A percentile compares a stretch with the other conserved stretches of the same genome.
Evolutionary conservation across 2,113 vertebrate genomes (phyloP).

Genomic region (Sakesphorus luctuosus): DNA sequence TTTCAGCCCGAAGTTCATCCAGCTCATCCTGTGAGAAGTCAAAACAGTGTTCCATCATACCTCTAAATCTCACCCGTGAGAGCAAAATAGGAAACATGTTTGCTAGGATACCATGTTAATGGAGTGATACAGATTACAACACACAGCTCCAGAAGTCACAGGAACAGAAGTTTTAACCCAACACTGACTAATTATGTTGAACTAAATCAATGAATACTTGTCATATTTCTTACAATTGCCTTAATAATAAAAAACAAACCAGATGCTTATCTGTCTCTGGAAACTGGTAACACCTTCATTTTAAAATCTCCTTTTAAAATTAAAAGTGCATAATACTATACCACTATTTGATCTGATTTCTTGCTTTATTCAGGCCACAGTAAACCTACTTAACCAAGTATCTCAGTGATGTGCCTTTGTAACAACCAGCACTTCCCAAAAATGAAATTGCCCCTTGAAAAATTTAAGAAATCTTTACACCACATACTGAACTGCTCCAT

Average conservation of each 20-base stretch:
- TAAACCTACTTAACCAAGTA: neutral
- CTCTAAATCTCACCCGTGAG: neutral
- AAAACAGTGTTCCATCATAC: conserved; percentile 31
- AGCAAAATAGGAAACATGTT: neutral
- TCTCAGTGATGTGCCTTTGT: neutral
- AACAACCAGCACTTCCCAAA: neutral
- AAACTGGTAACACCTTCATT: neutral
- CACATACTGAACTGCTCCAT: neutral
- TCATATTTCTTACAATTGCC: neutral
- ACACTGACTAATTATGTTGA: neutral
- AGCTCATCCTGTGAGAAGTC: conserved; percentile 88
- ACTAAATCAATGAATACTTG: neutral
- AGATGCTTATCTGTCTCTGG: neutral
- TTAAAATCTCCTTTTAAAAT: neutral
- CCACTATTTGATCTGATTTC: neutral
- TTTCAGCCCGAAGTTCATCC: conserved; percentile 96
- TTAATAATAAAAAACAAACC: conserved; percentile 1
- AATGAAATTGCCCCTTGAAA: neutral
- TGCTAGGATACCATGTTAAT: neutral
- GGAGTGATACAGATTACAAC: neutral
- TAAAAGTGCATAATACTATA: neutral
- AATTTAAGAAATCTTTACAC: neutral
- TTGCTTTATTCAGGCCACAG: neutral
- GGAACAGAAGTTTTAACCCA: neutral
- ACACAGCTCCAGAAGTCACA: neutral